Evolutionary conservation across 2,797 vertebrate genomes (phyloP).

Genomic region (Perodicticus potto): DNA sequence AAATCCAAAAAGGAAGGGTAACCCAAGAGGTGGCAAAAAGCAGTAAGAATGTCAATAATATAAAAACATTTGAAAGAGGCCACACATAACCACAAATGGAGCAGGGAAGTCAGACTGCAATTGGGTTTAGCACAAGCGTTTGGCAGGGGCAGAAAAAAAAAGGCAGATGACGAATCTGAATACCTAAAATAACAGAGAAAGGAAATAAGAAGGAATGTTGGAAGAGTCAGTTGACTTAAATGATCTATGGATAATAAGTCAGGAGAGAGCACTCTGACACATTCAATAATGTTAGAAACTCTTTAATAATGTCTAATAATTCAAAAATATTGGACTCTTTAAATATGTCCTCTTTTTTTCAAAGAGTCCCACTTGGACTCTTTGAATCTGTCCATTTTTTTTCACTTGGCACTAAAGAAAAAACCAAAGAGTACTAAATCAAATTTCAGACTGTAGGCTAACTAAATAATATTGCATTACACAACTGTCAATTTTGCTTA

Average conservation of each 20-base stretch:
- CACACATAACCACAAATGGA: background rate
- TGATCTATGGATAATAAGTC: background rate
- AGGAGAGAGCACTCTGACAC: background rate
- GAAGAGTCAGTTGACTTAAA: background rate
- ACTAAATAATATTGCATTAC: background rate
- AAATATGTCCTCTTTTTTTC: background rate
- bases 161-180: background rate
- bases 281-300: background rate
- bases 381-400: background rate
- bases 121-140: background rate
- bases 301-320: background rate
- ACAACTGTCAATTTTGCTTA: conserved; percentile 7
- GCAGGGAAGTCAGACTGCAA: background rate
- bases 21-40: background rate
- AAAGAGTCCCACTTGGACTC: background rate
- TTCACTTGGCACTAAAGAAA: conserved; percentile 25
- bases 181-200: background rate
- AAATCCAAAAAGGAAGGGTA: background rate
- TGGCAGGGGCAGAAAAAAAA: background rate
- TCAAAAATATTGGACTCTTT: background rate
- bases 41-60: background rate
- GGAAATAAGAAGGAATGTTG: background rate
- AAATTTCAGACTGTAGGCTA: background rate
- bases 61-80: background rate
- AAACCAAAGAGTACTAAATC: conserved; percentile 7